phyloP scores from a whole-genome alignment of 1,140 invertebrate genomes.

The Zophobas atratus region DNA sequence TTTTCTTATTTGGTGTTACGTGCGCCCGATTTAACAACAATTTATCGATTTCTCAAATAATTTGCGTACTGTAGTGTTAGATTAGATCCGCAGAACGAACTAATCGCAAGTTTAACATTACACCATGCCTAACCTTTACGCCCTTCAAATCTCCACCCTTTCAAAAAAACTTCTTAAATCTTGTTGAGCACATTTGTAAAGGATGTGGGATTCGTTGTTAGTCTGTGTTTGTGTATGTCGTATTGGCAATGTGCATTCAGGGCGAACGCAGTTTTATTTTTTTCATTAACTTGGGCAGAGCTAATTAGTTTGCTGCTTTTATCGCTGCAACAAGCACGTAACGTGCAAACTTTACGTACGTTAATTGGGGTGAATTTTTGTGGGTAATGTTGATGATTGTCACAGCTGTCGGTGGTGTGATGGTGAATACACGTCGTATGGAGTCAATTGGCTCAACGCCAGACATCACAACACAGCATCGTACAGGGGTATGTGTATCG shows the following conservation, averaged over 20 bases:
- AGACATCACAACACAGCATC: conserved; percentile 59
- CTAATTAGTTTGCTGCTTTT: neutral
- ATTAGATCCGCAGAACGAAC: neutral
- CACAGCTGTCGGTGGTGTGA: conserved; percentile 53
- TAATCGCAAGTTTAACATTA: neutral
- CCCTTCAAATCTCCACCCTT: conserved; percentile 21
- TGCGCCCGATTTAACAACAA: conserved; percentile 24
- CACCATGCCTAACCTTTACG: conserved; percentile 24
- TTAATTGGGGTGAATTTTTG: conserved; percentile 22
- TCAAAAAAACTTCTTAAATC: neutral
- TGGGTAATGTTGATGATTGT: conserved; percentile 28
- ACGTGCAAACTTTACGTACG: neutral
- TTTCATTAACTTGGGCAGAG: too few relatives aligned
- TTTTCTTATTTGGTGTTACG: conserved; percentile 15
- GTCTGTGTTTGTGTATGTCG: too few relatives aligned
- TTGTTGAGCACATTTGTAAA: too few relatives aligned
- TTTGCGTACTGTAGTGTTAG: neutral
- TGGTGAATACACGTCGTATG: conserved; percentile 65
- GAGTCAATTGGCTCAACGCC: conserved; percentile 63
- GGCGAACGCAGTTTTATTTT: neutral
- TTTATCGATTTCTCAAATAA: conserved; percentile 3
- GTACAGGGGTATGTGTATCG: conserved; percentile 63
- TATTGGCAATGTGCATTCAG: too few relatives aligned
- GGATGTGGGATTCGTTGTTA: too few relatives aligned
- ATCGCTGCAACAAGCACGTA: conserved; percentile 13